Conservation (phyloP, 2,888 invertebrate genomes). For the Oegoconia quadripuncta region DNA sequence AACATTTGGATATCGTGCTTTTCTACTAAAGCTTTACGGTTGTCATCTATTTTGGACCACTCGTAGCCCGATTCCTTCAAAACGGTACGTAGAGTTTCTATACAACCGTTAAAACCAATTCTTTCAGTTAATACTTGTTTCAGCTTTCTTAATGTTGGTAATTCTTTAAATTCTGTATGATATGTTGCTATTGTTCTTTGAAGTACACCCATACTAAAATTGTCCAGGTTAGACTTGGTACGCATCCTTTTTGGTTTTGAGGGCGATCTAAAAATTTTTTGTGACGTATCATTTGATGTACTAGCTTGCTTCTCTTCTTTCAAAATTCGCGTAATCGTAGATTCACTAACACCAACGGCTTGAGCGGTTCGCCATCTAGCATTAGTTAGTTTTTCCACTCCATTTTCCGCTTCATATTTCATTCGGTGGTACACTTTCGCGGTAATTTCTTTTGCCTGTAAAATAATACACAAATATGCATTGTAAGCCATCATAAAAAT, state of each 20-base stretch:
- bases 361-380: no score
- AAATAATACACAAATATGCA: constrained; percentile 1
- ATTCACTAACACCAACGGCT: no score
- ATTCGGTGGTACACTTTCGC: constrained; percentile 14
- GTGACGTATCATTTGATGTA: no score
- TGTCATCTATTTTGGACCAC: constrained; percentile 26
- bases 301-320: no score
- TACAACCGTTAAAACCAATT: constrained; percentile 23
- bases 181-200: constrained; percentile 32
- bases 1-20: constrained; percentile 21
- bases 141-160: constrained; percentile 23
- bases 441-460: constrained; percentile 6
- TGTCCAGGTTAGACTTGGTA: constrained; percentile 19
- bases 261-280: no score
- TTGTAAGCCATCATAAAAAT: background rate
- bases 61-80: constrained; percentile 18
- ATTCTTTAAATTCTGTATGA: constrained; percentile 11
- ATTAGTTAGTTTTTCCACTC: constrained; percentile 7
- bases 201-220: constrained; percentile 31
- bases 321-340: no score
- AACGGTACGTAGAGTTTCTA: constrained; percentile 10
- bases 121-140: constrained; percentile 15
- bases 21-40: constrained; percentile 25
- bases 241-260: no score
- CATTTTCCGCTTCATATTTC: constrained; percentile 17